Base-by-base conservation (phyloP, 1,140 invertebrate genomes). In the Oryzaephilus surinamensis region DNA sequence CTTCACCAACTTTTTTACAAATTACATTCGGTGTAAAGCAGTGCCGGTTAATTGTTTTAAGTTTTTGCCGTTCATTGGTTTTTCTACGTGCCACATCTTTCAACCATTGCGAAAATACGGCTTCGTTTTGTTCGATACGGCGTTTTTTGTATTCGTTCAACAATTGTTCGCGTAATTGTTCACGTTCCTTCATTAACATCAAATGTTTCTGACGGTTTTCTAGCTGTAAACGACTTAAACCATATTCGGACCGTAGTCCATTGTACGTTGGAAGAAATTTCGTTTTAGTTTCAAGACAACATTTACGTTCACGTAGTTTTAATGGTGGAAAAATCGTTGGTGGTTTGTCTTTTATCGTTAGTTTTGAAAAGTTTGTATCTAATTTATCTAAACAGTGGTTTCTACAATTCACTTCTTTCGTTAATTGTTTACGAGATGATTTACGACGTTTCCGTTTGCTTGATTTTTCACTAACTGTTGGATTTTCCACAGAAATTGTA, bases 41-140 rank as follows among this genome's bases (percentile, higher is more conserved):
- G 11, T 38, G 36, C 13, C 23, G n/a, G 18, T 36, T 36, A 24
- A n/a, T 13, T 10, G 11, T 36, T 27, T 36, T 15, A 26, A 36
- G 29, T 18, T 31, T 28, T 14, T 38, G 35, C 14, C 32, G 42
- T 37, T 52, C 32, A n/a, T n/a, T n/a, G 31, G 38, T 27, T 48
- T 51, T 51, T 20, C 60, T 32, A 12, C 34, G 50, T 0, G 54
- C 36, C 4, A 62, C 46, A 20, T 57, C 48, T 38, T 52, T 55
- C 35, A 62, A 47, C 60, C 60, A 62, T 21, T 58, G 48, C 8
- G 46, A 50, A 33, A 61, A 62, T 17, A 61, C 55, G 40, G 48
- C 38, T 45, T 62, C 60, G 46, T 62, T 62, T 33, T 58, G 50
- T 36, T 58, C 47, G 11, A 54, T 49, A 31, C 51, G 58, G 31